Evolutionary conservation across 2,113 vertebrate species (phyloP).

Genomic region (Sinocyclocheilus rhinocerous): DNA sequence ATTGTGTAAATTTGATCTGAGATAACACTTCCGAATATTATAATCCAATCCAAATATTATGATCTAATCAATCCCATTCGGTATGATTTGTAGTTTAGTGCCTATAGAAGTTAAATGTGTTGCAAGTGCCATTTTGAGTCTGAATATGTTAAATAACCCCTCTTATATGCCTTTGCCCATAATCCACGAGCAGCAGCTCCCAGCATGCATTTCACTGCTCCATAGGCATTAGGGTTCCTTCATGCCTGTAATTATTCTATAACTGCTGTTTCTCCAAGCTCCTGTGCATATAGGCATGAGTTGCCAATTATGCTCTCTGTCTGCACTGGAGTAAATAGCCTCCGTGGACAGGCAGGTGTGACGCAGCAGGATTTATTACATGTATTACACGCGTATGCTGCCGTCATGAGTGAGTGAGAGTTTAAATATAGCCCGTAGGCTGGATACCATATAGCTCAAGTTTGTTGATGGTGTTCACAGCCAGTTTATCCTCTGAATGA

Average conservation of each 20-base stretch:
- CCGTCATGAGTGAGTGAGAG: constrained; percentile 30
- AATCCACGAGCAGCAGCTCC: not conserved
- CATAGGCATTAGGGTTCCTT: constrained; percentile 2
- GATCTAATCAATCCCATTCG: not conserved
- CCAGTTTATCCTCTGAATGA: not conserved
- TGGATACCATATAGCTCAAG: not conserved
- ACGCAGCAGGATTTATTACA: constrained; percentile 36
- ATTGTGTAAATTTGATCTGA: not conserved
- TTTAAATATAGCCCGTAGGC: constrained; percentile 4
- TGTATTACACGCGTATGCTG: constrained; percentile 24
- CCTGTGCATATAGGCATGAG: constrained; percentile 24
- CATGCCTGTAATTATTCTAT: constrained; percentile 45
- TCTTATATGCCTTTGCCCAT: not conserved
- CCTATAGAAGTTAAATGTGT: not conserved
- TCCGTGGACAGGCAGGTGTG: constrained; percentile 13
- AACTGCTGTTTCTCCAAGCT: constrained; percentile 16
- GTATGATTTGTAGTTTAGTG: not conserved
- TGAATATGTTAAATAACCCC: not conserved
- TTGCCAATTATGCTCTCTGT: constrained; percentile 24
- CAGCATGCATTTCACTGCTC: constrained; percentile 14
- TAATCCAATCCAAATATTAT: constrained; percentile 17
- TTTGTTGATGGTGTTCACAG: not conserved
- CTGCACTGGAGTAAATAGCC: constrained; percentile 27
- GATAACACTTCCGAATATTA: not conserved
- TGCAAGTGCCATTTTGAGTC: constrained; percentile 8